Conservation (phyloP, 2,113 vertebrate genomes). For the Protomyctophum bolini region DNA sequence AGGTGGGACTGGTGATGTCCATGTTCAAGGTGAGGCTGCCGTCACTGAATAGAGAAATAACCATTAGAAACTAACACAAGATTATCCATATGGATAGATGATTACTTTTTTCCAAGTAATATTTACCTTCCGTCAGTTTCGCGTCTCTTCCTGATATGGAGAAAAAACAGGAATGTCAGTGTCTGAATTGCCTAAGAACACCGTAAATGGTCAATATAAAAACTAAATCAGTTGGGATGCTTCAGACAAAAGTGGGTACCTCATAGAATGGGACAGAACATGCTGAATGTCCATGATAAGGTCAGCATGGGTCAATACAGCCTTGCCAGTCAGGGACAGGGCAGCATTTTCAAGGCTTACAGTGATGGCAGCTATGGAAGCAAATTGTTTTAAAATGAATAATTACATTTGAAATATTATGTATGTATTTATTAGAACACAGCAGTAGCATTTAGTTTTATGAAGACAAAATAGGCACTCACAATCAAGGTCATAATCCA, state of each 20-base stretch:
- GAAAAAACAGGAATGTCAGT: conserved; percentile 2
- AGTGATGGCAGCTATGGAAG: conserved; percentile 76
- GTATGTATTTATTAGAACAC: not conserved
- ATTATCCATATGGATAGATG: not conserved
- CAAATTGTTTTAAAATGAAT: not conserved
- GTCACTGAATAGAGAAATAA: conserved; percentile 66
- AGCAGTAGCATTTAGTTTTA: not conserved
- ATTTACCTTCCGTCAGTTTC: conserved; percentile 56
- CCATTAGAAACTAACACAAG: conserved; percentile 23
- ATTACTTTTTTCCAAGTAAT: not conserved
- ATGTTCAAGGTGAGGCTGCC: conserved; percentile 66
- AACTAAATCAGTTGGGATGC: not conserved
- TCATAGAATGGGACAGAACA: conserved; percentile 51
- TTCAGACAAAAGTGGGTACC: conserved; percentile 73
- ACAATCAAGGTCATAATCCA: conserved; percentile 89
- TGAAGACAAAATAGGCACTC: conserved; percentile 59
- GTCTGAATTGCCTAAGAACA: not conserved
- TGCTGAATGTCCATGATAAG: conserved; percentile 79
- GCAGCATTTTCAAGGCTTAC: conserved; percentile 63
- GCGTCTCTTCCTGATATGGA: conserved; percentile 47
- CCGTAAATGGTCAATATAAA: not conserved
- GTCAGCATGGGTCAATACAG: conserved; percentile 80
- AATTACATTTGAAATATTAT: not conserved
- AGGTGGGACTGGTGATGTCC: conserved; percentile 83
- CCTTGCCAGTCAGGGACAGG: conserved; percentile 62